Conservation (phyloP, 2,888 invertebrate genomes). For the Ptilodon capucinus region DNA sequence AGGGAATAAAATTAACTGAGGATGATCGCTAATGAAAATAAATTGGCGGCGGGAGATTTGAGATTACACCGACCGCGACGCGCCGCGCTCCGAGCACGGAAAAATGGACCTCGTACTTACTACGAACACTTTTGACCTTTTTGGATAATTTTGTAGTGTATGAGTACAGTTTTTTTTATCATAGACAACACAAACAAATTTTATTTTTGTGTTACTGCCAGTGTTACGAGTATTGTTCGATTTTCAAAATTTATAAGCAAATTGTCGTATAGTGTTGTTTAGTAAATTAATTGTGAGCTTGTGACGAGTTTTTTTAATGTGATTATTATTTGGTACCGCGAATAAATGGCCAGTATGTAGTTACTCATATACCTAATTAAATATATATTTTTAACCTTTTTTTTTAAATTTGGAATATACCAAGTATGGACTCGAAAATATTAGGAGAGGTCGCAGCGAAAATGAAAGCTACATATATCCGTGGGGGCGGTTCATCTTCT, state of each 20-base stretch:
- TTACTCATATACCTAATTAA: too few relatives aligned
- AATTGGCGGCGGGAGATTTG: conserved; percentile 82
- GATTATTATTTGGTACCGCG: too few relatives aligned
- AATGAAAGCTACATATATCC: conserved; percentile 62
- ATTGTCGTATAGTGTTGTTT: too few relatives aligned
- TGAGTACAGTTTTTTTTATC: not conserved
- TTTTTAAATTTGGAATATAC: not conserved
- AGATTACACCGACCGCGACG: conserved; percentile 77
- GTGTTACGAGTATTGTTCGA: too few relatives aligned
- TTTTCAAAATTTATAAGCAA: too few relatives aligned
- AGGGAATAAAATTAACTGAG: conserved; percentile 86
- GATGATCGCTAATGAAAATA: conserved; percentile 87
- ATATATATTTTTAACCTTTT: too few relatives aligned
- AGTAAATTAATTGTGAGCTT: too few relatives aligned
- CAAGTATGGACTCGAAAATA: conserved; percentile 50
- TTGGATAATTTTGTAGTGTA: not conserved
- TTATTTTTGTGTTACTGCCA: too few relatives aligned
- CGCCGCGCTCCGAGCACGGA: conserved; percentile 40
- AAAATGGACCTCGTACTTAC: conserved; percentile 47
- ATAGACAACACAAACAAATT: too few relatives aligned
- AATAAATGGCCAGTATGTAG: too few relatives aligned
- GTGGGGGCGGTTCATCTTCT: conserved; percentile 66
- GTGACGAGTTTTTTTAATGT: too few relatives aligned
- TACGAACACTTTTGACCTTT: conserved; percentile 32
- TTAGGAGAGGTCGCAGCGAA: conserved; percentile 46